These are phyloP conservation scores for Cotesia glomerata DNA, from an alignment of 1,140 invertebrate genomes.

Conservation along the genomic window DNA sequence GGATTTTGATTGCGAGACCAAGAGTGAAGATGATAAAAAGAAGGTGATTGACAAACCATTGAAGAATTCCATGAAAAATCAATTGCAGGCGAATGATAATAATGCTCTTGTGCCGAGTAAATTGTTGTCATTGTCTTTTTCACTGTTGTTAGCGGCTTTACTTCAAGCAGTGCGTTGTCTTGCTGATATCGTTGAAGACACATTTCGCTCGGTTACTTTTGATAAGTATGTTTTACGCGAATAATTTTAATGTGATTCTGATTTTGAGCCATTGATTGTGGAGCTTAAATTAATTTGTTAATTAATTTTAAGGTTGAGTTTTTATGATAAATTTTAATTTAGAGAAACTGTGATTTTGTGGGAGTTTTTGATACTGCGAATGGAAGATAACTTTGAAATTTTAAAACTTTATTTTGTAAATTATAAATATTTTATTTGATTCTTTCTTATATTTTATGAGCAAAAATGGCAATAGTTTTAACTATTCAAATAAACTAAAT, in stretches of 20 bases:
- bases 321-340: too few species aligned
- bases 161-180: constrained; percentile 59
- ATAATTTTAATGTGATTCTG: constrained; percentile 20
- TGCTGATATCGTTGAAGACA: constrained; percentile 57
- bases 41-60: constrained; percentile 34
- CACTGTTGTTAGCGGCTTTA: constrained; percentile 58
- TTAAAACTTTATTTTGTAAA: not conserved
- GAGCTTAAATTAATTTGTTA: not conserved
- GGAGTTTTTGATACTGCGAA: not conserved
- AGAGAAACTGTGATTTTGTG: not conserved
- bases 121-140: constrained; percentile 60
- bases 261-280: not conserved
- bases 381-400: not conserved
- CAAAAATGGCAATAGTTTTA: too few species aligned
- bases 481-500: too few species aligned
- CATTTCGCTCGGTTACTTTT: constrained; percentile 50
- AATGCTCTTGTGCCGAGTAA: constrained; percentile 55
- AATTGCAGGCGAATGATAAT: constrained; percentile 28
- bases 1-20: not conserved
- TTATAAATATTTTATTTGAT: not conserved
- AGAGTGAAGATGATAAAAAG: constrained; percentile 2
- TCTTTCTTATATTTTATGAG: not conserved
- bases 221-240: constrained; percentile 46
- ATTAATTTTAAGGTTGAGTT: too few species aligned
- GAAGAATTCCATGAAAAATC: constrained; percentile 40